phyloP scores from a whole-genome alignment of 2,888 invertebrate species.

The Bedellia somnulentella region DNA sequence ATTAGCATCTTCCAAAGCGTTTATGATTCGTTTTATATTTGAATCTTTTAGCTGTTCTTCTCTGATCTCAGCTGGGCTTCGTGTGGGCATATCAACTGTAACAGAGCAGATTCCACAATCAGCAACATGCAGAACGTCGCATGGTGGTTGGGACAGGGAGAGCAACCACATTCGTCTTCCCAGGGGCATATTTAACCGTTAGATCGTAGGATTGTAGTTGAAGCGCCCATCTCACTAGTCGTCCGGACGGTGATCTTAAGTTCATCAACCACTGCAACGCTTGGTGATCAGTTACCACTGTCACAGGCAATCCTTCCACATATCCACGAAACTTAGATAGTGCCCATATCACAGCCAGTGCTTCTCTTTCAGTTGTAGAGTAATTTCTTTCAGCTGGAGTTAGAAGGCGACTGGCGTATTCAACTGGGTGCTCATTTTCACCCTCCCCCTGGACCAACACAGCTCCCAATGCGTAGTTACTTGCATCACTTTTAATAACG shows the following conservation, averaged over 20 bases:
- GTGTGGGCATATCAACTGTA: constrained; percentile 2
- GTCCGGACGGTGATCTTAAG: too few species aligned
- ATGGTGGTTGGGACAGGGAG: constrained; percentile 17
- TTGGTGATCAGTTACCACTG: too few species aligned
- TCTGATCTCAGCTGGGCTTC: constrained; percentile 3
- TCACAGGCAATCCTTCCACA: too few species aligned
- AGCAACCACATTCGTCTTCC: constrained; percentile 15
- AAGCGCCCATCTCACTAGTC: too few species aligned
- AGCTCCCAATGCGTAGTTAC: constrained; percentile 16
- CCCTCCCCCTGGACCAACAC: too few species aligned
- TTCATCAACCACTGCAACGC: too few species aligned
- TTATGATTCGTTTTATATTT: constrained; percentile 9
- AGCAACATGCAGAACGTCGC: background rate
- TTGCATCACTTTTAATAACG: constrained; percentile 15
- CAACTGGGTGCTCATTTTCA: too few species aligned
- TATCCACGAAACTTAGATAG: too few species aligned
- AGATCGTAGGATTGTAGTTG: too few species aligned
- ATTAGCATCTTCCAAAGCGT: constrained; percentile 5
- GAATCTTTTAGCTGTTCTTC: constrained; percentile 10
- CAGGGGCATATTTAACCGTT: constrained; percentile 17
- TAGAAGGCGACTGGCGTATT: constrained; percentile 15
- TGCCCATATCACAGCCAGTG: too few species aligned
- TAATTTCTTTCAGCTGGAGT: constrained; percentile 16
- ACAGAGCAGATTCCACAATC: background rate
- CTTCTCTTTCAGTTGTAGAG: too few species aligned